phyloP scores from a whole-genome alignment of 2,888 invertebrate species.

The Folsomia manolachei region DNA sequence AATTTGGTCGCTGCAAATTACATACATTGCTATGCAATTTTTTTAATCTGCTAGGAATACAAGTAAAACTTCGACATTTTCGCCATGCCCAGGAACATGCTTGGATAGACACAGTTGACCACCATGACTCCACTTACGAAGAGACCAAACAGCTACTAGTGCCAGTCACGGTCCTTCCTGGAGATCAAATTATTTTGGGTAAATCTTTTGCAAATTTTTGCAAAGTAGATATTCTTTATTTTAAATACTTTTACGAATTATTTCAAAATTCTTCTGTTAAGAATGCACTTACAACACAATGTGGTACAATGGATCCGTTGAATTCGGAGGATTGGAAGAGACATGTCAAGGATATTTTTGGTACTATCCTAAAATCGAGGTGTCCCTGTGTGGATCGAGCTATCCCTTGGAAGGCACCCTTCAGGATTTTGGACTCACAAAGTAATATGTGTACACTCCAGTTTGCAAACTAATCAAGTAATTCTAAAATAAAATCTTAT shows the following conservation, averaged over 20 bases:
- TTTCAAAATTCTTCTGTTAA: neutral
- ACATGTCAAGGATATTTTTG: neutral
- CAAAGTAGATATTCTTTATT: neutral
- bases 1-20: too few relatives aligned
- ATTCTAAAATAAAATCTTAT: too few relatives aligned
- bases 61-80: slow-evolving; percentile 35
- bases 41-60: neutral
- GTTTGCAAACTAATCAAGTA: too few relatives aligned
- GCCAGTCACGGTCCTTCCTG: slow-evolving; percentile 21
- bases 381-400: neutral
- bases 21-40: too few relatives aligned
- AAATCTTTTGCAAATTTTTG: neutral
- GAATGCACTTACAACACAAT: slow-evolving; percentile 1
- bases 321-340: neutral
- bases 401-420: neutral
- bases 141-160: slow-evolving; percentile 22
- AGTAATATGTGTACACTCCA: too few relatives aligned
- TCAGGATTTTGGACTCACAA: neutral
- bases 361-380: neutral
- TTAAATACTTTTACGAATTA: neutral
- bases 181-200: slow-evolving; percentile 39
- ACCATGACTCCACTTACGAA: slow-evolving; percentile 38
- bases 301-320: neutral
- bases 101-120: slow-evolving; percentile 27
- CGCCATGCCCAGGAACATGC: slow-evolving; percentile 30